phyloP scores from a whole-genome alignment of 1,140 invertebrate genomes.

The Pachypsylla venusta region DNA sequence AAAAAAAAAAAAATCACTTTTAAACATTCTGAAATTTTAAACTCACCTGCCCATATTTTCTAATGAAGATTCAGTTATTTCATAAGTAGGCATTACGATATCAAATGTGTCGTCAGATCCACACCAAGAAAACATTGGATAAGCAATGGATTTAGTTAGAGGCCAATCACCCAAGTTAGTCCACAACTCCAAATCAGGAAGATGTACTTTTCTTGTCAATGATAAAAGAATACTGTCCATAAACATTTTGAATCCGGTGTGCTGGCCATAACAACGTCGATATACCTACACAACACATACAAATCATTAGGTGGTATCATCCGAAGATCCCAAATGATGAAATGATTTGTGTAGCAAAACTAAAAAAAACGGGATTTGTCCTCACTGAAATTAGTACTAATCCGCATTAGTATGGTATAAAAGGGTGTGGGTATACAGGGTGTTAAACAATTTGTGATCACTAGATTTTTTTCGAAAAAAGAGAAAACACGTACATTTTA shows the following conservation, averaged over 20 bases:
- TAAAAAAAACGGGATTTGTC: no score
- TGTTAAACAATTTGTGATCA: no score
- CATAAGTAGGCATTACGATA: constrained; percentile 90
- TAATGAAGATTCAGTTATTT: constrained; percentile 78
- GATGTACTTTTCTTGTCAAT: constrained; percentile 56
- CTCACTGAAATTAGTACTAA: no score
- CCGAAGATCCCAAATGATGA: no score
- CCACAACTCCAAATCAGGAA: constrained; percentile 83
- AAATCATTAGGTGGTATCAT: no score
- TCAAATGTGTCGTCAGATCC: constrained; percentile 69
- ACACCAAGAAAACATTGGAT: constrained; percentile 96
- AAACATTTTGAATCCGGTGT: constrained; percentile 95
- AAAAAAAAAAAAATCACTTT: no score
- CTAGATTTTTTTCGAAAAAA: no score
- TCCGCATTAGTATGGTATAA: no score
- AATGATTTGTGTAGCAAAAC: no score
- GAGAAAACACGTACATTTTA: no score
- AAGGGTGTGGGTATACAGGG: no score
- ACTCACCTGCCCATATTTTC: constrained; percentile 76
- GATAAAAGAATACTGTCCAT: constrained; percentile 77
- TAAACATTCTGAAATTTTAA: no score
- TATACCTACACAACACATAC: constrained; percentile 47
- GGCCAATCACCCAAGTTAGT: constrained; percentile 95
- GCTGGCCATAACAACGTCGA: constrained; percentile 78
- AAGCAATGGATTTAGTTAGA: constrained; percentile 40